Evolutionary conservation across 1,140 invertebrate species (phyloP), one percentile per base, ranked within the genome.

Genomic region (Lordiphosa mommai): DNA sequence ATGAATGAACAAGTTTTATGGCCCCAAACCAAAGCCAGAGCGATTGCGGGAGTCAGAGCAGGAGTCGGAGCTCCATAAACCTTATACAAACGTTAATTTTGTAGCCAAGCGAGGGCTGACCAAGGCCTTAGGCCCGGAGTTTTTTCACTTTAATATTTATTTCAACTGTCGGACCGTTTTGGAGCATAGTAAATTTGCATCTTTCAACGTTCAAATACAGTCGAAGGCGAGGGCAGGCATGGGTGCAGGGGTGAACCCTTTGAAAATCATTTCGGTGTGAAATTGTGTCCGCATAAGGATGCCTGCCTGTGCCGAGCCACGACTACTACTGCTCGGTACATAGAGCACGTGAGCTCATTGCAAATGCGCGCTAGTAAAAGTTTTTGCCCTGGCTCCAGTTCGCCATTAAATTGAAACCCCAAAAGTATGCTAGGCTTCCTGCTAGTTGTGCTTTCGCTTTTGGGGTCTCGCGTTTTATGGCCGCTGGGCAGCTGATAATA

Each of bases 121-220:
- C 40, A 43, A 43, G 20, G 20, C 40, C 40, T 43, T 43, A 9
- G 20, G 20, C 20, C 10, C 20, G 20, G 23, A 70, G 60, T 66
- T 66, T 77, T 72, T 84, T 82, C 68, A 84, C 79, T 84, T 77
- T 84, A 84, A 85, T 84, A 84, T 84, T 84, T 84, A 84, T 84
- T 84, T 77, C 73, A 76, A 79, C 79, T 74, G 68, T 68, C 68
- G 59, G 64, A 60, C 33, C 58, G 61, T 68, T 80, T 74, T 66
- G 46, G 68, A 77, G 68, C 65, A 41, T 65, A 70, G 68, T 84
- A 85, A 84, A 84, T 84, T 84, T 84, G 60, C 77, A 84, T 85
- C 77, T 85, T 84, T 84, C 72, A 77, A 63, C 77, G 61, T 82
- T 76, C 61, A 67, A 71, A 63, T 72, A 51, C 17, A 17, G 46